These are phyloP conservation scores for Ciconia nigra DNA, from an alignment of 2,797 vertebrate genomes.

Conservation along the genomic window DNA sequence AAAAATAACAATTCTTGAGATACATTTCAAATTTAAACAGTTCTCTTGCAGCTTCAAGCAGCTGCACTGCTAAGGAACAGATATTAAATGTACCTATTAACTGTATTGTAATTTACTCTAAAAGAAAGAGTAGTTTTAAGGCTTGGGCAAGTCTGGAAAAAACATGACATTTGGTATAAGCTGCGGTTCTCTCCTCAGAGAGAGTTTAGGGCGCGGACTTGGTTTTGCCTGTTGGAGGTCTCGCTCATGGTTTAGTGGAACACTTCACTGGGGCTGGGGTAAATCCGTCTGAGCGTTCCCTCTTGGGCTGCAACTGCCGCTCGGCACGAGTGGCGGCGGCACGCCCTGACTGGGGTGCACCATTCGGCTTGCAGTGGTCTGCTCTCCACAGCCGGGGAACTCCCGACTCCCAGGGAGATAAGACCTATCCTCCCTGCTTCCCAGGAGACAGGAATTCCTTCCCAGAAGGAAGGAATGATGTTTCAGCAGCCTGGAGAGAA, in stretches of 20 bases:
- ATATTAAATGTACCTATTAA: no score
- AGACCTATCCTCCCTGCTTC: background rate
- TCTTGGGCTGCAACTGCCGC: rapidly evolving
- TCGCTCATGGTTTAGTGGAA: background rate
- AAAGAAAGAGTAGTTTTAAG: background rate
- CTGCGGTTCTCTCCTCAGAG: background rate
- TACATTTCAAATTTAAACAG: background rate
- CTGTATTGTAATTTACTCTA: background rate
- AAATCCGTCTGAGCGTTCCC: rapidly evolving
- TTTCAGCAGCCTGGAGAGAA: background rate
- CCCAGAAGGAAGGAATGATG: background rate
- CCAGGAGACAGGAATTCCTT: background rate
- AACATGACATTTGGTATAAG: rapidly evolving
- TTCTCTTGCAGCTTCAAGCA: background rate
- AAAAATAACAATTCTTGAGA: background rate
- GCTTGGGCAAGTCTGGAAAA: background rate
- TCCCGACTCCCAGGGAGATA: background rate
- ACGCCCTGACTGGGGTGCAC: rapidly evolving
- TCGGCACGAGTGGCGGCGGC: rapidly evolving
- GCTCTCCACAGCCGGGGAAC: rapidly evolving
- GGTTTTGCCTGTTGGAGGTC: background rate
- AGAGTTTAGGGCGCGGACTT: background rate
- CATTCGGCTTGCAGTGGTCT: rapidly evolving
- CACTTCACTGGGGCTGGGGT: no score
- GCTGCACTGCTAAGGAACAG: background rate